These are phyloP conservation scores for Pempheris klunzingeri DNA, from an alignment of 2,797 vertebrate species.

Conservation along the genomic window DNA sequence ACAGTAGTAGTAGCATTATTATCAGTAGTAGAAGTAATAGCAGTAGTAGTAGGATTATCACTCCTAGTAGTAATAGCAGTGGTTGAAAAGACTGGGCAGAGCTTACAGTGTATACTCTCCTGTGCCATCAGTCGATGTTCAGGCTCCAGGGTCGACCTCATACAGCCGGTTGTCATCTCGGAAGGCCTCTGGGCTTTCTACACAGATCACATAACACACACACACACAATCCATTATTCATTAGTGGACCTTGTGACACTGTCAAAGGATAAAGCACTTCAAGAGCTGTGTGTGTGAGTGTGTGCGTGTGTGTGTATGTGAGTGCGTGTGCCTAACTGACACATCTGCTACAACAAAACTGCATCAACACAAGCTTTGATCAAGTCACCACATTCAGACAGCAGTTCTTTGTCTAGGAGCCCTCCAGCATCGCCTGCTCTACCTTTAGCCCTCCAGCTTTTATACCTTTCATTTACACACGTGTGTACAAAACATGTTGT, in stretches of 20 bases:
- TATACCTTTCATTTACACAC: too few relatives aligned
- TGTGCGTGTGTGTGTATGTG: background rate
- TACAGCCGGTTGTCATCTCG: constrained; percentile 64
- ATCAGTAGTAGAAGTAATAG: too few relatives aligned
- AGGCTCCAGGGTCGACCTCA: constrained; percentile 56
- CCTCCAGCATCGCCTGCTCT: rapidly evolving
- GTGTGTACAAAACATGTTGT: background rate
- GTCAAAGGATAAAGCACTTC: constrained; percentile 34
- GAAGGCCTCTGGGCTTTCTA: constrained; percentile 39
- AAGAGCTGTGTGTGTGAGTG: background rate
- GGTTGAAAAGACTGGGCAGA: background rate
- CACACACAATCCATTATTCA: constrained; percentile 54
- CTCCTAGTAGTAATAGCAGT: too few relatives aligned
- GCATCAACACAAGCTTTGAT: constrained; percentile 6
- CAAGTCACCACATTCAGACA: background rate
- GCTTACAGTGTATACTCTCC: constrained; percentile 46
- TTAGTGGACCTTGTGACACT: constrained; percentile 27
- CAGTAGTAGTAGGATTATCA: too few relatives aligned
- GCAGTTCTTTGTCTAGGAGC: background rate
- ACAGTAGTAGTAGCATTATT: too few relatives aligned
- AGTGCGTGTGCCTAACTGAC: background rate
- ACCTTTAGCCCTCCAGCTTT: too few relatives aligned
- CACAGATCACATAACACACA: constrained; percentile 53
- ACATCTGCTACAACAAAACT: background rate
- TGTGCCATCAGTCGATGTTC: constrained; percentile 54